Evolutionary conservation across 2,797 vertebrate genomes (phyloP).

Genomic region (Galaxias olidus): DNA sequence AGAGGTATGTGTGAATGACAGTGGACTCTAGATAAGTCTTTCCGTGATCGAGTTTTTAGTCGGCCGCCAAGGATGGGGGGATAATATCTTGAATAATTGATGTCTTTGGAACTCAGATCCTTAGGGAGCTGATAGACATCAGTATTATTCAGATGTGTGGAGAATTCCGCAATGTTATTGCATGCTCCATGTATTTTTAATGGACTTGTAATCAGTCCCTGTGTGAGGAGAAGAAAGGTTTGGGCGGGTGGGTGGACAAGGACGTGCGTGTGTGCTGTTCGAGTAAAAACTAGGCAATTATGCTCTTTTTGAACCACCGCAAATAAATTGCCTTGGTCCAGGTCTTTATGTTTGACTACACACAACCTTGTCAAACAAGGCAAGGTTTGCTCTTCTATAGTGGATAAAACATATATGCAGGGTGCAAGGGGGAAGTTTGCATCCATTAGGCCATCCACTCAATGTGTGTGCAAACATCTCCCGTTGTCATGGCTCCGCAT

Average conservation of each 20-base stretch:
- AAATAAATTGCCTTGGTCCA: constrained; percentile 18
- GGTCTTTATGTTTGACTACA: constrained; percentile 11
- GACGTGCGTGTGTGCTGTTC: background rate
- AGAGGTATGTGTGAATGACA: constrained; percentile 50
- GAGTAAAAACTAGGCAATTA: too few relatives aligned
- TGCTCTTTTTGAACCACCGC: constrained; percentile 11
- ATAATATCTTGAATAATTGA: constrained; percentile 77
- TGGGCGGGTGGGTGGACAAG: background rate
- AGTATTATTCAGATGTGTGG: constrained; percentile 67
- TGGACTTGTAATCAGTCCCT: constrained; percentile 49
- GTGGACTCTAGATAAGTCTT: constrained; percentile 56
- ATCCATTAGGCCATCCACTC: constrained; percentile 28
- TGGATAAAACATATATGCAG: background rate
- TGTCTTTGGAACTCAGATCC: constrained; percentile 58
- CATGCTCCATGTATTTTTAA: constrained; percentile 68
- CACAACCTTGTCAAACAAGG: constrained; percentile 9
- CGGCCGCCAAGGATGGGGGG: constrained; percentile 27
- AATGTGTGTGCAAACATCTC: constrained; percentile 29
- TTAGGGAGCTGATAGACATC: constrained; percentile 62
- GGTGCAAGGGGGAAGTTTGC: background rate
- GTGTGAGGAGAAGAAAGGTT: background rate
- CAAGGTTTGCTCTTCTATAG: constrained; percentile 10
- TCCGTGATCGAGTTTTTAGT: constrained; percentile 56
- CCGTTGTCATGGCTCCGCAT: constrained; percentile 31
- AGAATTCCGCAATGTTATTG: constrained; percentile 53